Evolutionary conservation across 2,797 vertebrate species (phyloP), one percentile per base, ranked within the genome.

Genomic region (Pseudopleuronectes americanus): DNA sequence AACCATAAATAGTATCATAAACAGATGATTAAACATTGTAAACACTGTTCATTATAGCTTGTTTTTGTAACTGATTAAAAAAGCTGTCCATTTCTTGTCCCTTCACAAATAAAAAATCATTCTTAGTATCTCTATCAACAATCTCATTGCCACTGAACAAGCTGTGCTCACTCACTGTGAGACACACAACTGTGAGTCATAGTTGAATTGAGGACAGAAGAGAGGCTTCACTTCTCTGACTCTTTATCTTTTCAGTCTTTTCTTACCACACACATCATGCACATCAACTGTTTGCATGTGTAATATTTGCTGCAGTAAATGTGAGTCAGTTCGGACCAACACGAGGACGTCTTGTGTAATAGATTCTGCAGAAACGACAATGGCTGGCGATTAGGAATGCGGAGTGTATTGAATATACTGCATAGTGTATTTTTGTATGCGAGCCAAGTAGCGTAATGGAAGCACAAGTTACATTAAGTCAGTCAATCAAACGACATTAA

Each of bases 121-220:
- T 77, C 41, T 77, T 41, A 48, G 64, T 82, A 79, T 84, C 64
- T 76, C 71, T 59, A 74, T 76, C 77, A 72, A 43, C 48, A 73
- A 77, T 89, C 74, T 76, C 19, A 73, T 83, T 87, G 80, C 64
- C 79, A 79, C 65, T 73, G 66, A 79, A 87, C 84, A 83, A 83
- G 79, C 64, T 79, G 43, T 71, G 68, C 83, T 80, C 73, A 69
- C 65, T 81, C 67, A 56, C 58, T 71, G 66, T 62, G 71, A 87
- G 78, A 64, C 64, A 72, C 68, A 76, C 70, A 80, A 81, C 75
- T 64, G 76, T 89, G 90, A 92, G 79, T 91, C 88, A 92, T 64
- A 81, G 89, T 90, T 90, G 76, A 91, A 85, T 52, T 57, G 70
- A 89, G 86, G 87, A 90, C 82, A 89, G 62, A 45, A 28, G 67